Evolutionary conservation across 1,140 invertebrate genomes (phyloP).

Genomic region (Heliconius hermathena): DNA sequence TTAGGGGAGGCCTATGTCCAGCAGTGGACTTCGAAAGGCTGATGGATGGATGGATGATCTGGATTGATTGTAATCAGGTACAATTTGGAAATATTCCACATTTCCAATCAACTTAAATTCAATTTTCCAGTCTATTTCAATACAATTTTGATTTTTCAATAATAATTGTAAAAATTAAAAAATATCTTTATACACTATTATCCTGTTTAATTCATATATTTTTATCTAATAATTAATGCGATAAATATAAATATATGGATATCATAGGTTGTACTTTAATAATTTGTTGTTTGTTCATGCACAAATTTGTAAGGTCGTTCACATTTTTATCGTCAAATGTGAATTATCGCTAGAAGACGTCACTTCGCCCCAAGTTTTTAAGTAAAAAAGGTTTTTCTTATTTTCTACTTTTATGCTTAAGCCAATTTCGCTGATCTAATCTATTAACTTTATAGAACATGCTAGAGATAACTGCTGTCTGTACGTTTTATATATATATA

Average conservation of each 20-base stretch:
- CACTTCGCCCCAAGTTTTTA: not conserved
- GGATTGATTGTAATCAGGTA: too few relatives aligned
- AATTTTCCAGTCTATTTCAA: not conserved
- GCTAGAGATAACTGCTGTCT: not conserved
- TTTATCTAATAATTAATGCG: not conserved
- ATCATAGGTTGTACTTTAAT: not conserved
- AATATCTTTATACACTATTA: not conserved
- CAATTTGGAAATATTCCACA: too few relatives aligned
- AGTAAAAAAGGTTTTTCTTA: not conserved
- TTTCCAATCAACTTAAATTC: not conserved
- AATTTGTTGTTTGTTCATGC: slow-evolving; percentile 42
- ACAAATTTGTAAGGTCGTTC: slow-evolving; percentile 60
- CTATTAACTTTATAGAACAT: not conserved
- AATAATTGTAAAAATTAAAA: not conserved
- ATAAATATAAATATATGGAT: not conserved
- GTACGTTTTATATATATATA: too few relatives aligned
- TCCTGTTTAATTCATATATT: not conserved
- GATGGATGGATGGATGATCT: too few relatives aligned
- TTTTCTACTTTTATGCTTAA: not conserved
- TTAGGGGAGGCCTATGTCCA: too few relatives aligned
- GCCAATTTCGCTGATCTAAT: not conserved
- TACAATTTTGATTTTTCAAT: not conserved
- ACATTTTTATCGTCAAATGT: slow-evolving; percentile 66
- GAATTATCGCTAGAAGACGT: slow-evolving; percentile 52
- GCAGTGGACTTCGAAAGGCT: too few relatives aligned